A percentile compares a stretch with the other conserved stretches of the same genome.
Conservation (phyloP, 2,888 invertebrate genomes). For the Andrena dorsata region DNA sequence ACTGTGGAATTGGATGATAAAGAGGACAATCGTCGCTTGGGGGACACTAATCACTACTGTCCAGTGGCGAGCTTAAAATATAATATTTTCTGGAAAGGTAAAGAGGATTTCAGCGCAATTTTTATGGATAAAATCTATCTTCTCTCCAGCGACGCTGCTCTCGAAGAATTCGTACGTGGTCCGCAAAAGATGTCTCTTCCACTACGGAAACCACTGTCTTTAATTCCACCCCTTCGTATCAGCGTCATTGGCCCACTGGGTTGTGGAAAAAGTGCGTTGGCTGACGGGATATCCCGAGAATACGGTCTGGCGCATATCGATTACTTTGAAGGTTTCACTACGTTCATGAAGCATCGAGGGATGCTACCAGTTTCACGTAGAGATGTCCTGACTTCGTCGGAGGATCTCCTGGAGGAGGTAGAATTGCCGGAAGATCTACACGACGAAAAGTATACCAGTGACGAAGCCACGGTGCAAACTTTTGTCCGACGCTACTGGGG, state of each 20-base stretch:
- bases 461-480: conserved; percentile 65
- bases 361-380: conserved; percentile 26
- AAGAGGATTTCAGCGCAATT: conserved; percentile 86
- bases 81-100: conserved; percentile 88
- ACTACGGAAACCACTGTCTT: conserved; percentile 84
- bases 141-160: conserved; percentile 86
- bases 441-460: conserved; percentile 60
- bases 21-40: conserved; percentile 84
- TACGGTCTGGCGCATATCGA: conserved; percentile 87
- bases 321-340: conserved; percentile 82
- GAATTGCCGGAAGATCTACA: conserved; percentile 62
- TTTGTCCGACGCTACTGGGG: conserved; percentile 86
- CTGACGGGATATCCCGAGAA: conserved; percentile 86
- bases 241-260: conserved; percentile 87
- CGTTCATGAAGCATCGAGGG: conserved; percentile 54
- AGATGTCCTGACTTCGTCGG: conserved; percentile 5
- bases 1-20: conserved; percentile 66
- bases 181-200: conserved; percentile 85
- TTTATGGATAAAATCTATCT: conserved; percentile 87
- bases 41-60: conserved; percentile 88
- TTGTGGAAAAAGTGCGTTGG: conserved; percentile 86
- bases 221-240: conserved; percentile 86
- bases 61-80: conserved; percentile 87
- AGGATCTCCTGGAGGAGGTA: conserved; percentile 41
- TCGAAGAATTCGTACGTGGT: conserved; percentile 86